These are phyloP conservation scores for Haemorhous mexicanus DNA, from an alignment of 2,113 vertebrate genomes.

Conservation along the genomic window DNA sequence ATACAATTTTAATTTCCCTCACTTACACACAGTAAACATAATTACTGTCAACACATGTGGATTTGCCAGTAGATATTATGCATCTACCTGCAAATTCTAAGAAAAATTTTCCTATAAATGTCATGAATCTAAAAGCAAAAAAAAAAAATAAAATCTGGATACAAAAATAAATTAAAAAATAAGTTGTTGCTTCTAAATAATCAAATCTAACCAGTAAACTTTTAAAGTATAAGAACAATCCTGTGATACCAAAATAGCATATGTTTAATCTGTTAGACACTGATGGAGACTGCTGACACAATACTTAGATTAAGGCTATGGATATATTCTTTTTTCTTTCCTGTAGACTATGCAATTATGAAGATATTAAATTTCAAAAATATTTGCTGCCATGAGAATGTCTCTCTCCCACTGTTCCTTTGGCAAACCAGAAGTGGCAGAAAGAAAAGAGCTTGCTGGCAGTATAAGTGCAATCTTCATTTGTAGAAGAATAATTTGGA, in stretches of 20 bases:
- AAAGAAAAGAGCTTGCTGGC: not conserved
- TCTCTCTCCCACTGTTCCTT: not conserved
- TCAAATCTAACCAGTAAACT: not conserved
- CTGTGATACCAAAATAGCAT: not conserved
- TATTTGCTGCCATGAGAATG: not conserved
- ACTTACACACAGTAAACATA: not conserved
- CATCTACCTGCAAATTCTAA: not conserved
- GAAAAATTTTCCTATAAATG: not conserved
- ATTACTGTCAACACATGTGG: not conserved
- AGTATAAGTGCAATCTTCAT: not conserved
- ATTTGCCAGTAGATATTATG: not conserved
- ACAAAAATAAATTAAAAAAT: not conserved
- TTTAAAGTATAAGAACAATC: not conserved
- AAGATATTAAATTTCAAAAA: not conserved
- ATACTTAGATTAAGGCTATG: not conserved
- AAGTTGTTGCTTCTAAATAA: not conserved
- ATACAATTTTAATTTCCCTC: not conserved
- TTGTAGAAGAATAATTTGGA: not conserved
- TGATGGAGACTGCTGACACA: not conserved
- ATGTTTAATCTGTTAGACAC: not conserved
- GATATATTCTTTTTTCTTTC: not conserved
- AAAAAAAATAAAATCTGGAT: not conserved
- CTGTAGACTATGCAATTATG: not conserved
- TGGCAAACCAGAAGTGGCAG: not conserved
- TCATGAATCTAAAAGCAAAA: not conserved